phyloP scores from a whole-genome alignment of 2,113 vertebrate genomes.

The Amphiprion percula region DNA sequence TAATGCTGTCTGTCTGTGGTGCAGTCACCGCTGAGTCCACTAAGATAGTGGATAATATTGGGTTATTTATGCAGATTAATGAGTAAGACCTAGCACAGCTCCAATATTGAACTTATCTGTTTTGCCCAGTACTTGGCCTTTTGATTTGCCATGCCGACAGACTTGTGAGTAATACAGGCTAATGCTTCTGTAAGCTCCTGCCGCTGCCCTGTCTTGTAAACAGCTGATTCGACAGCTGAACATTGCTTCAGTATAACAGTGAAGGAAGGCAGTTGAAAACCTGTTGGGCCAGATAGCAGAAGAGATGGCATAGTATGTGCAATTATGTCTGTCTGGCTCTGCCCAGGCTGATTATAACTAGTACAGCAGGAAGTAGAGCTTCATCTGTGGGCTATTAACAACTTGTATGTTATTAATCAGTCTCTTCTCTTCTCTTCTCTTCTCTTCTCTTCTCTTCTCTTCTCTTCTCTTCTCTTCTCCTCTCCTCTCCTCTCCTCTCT shows the following conservation, averaged over 20 bases:
- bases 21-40: slow-evolving; percentile 15
- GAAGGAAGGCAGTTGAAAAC: slow-evolving; percentile 38
- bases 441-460: slow-evolving; percentile 1
- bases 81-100: slow-evolving; percentile 13
- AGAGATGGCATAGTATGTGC: slow-evolving; percentile 3
- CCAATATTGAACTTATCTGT: slow-evolving; percentile 11
- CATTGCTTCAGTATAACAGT: slow-evolving; percentile 29
- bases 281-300: slow-evolving; percentile 45
- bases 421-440: neutral
- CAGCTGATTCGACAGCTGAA: slow-evolving; percentile 48
- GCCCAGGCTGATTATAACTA: neutral
- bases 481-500: slow-evolving; percentile 6
- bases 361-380: neutral
- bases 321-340: slow-evolving; percentile 40
- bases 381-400: neutral
- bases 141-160: slow-evolving; percentile 37
- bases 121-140: slow-evolving; percentile 28
- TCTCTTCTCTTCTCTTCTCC: too few species aligned
- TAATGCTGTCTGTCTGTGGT: slow-evolving; percentile 20
- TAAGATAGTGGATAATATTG: slow-evolving; percentile 36
- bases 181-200: slow-evolving; percentile 53
- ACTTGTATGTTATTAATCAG: neutral
- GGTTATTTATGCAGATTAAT: slow-evolving; percentile 57
- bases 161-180: slow-evolving; percentile 39
- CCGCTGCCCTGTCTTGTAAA: slow-evolving; percentile 45